Evolutionary conservation across 1,140 invertebrate species (phyloP), one percentile per base, ranked within the genome.

Genomic region (Hyposmocoma kahamanoa): DNA sequence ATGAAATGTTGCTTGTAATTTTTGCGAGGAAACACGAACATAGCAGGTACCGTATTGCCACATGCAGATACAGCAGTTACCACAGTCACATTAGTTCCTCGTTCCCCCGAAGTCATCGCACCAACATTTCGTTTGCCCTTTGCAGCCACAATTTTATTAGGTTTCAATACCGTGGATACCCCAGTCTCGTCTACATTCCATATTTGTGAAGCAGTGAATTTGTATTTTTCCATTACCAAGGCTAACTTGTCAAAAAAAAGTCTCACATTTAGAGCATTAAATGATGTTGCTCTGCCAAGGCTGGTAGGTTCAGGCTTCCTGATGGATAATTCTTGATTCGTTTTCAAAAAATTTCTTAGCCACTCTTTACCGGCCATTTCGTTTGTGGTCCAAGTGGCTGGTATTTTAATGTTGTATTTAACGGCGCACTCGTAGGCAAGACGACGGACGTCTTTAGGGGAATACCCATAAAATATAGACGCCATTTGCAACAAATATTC

Each of bases 291-390:
- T 42, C 69, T 60, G 22, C 53, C 43, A 42, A 69, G 57, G 55
- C 73, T 78, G 18, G 61, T 68, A 20, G 57, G 50, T 59, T 73
- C 69, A 52, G 69, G 62, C 47, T 51, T 60, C 20, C 69, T 39
- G 22, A 73, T 57, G 36, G 67, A 67, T 22, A 87, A 47, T 15
- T 50, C 36, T 9, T 49, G 55, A 56, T 86, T 62, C 17, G 77
- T 34, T 60, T 72, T 67, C 41, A 77, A 50, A 58, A 81, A 82
- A 17, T 53, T 59, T 28, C 18, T 50, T 48, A 82, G 64, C 82
- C 84, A 80, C 50, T 57, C 52, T 46, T 54, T 53, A 41, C 52
- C 48, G 34, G 57, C 51, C 50, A 56, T 55, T 22, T 61, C 50
- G 48, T 61, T 61, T 41, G 39, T 28, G 47, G 45, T 30, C 51